Conservation (phyloP, 2,888 invertebrate species). For the Loripinus fragilis region DNA sequence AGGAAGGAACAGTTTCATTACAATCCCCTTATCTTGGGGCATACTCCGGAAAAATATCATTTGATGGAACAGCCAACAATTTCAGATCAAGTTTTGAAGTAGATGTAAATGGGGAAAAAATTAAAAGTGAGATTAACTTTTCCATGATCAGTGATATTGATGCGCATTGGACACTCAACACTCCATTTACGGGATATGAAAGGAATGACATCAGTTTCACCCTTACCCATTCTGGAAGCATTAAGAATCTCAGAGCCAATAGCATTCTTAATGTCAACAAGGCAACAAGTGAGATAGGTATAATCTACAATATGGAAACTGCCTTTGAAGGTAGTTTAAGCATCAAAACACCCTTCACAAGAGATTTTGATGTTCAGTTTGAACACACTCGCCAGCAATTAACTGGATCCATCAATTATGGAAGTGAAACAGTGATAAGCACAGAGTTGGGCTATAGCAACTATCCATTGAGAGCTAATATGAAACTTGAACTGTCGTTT, state of each 20-base stretch:
- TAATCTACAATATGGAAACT: neutral
- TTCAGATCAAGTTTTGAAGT: neutral
- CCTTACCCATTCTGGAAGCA: neutral
- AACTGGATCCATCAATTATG: neutral
- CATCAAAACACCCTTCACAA: slow-evolving; percentile 29
- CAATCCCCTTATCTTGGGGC: slow-evolving; percentile 10
- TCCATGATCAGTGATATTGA: neutral
- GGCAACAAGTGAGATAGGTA: neutral
- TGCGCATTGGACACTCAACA: neutral
- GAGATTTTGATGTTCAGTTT: slow-evolving; percentile 30
- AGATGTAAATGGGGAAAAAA: neutral
- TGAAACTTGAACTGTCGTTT: slow-evolving; percentile 38
- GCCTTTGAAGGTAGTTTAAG: slow-evolving; percentile 24
- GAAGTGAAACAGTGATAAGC: neutral
- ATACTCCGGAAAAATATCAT: neutral
- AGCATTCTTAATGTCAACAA: neutral
- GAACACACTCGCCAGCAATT: neutral
- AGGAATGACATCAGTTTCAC: neutral
- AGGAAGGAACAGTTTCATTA: slow-evolving; percentile 9
- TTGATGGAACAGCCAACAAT: neutral
- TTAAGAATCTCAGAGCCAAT: neutral
- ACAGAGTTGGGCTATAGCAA: neutral
- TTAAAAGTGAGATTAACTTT: neutral
- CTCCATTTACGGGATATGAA: neutral
- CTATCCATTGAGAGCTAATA: neutral